phyloP scores from a whole-genome alignment of 2,797 vertebrate species.

The Melanotaenia boesemani region DNA sequence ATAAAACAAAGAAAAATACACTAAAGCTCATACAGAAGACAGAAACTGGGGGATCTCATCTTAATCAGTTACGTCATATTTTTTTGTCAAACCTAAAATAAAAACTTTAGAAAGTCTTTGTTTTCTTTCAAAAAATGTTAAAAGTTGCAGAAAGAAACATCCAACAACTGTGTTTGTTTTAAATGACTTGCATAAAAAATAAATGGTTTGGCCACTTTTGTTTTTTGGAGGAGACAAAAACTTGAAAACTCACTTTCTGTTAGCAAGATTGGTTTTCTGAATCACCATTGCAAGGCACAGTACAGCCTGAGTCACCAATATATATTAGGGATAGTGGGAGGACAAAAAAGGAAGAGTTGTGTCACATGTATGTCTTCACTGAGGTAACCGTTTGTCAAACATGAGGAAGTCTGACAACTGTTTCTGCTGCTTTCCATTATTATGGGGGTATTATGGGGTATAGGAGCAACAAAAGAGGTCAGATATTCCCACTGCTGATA shows the following conservation, averaged over 20 bases:
- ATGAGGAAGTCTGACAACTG: background rate
- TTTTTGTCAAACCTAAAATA: background rate
- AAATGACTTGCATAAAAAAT: background rate
- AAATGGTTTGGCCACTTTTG: background rate
- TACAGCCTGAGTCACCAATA: background rate
- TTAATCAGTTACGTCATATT: background rate
- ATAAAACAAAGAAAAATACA: background rate
- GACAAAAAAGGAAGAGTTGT: background rate
- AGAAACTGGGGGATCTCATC: background rate
- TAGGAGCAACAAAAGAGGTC: slow-evolving; percentile 20
- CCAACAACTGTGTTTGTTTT: background rate
- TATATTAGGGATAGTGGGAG: too few relatives aligned
- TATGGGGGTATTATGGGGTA: slow-evolving; percentile 10
- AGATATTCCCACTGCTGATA: slow-evolving; percentile 36
- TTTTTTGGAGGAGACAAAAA: background rate
- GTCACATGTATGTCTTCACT: background rate
- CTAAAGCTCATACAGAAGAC: background rate
- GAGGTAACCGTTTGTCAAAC: background rate
- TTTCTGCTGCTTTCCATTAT: slow-evolving; percentile 15
- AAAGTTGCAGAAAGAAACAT: background rate
- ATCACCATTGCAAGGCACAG: background rate
- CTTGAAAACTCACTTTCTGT: background rate
- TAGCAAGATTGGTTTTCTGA: background rate
- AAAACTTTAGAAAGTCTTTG: background rate
- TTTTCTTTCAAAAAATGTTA: background rate